Conservation (phyloP, 2,888 invertebrate genomes). For the Aspidiotus rigidus region DNA sequence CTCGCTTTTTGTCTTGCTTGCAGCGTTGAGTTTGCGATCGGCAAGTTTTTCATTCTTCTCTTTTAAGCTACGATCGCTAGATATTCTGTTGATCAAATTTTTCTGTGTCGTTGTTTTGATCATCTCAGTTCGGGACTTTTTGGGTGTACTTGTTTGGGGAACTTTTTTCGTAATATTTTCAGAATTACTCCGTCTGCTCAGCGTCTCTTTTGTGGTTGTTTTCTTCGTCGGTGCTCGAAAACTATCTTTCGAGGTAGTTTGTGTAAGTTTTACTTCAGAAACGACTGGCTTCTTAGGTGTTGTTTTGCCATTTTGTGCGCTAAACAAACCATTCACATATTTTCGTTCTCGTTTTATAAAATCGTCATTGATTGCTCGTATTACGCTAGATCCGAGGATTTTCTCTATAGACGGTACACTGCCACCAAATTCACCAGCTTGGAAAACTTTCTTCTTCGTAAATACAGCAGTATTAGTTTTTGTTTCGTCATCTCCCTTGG, state of each 20-base stretch:
- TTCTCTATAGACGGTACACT: slow-evolving; percentile 12
- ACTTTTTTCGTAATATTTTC: background rate
- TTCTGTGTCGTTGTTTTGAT: background rate
- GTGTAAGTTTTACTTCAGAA: background rate
- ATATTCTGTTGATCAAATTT: background rate
- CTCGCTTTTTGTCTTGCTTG: slow-evolving; percentile 7
- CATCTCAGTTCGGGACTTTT: background rate
- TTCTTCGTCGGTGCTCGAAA: too few species aligned
- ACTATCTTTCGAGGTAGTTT: background rate
- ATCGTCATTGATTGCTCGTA: background rate
- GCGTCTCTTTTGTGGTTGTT: background rate
- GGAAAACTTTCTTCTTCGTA: slow-evolving; percentile 11
- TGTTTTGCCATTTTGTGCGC: background rate
- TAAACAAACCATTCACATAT: background rate
- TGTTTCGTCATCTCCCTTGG: background rate
- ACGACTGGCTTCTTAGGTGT: background rate
- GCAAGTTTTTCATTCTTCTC: slow-evolving; percentile 1
- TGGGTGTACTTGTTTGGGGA: background rate
- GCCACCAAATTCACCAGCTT: slow-evolving; percentile 27
- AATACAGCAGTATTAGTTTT: background rate
- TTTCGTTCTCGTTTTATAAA: slow-evolving; percentile 1
- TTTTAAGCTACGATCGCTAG: slow-evolving; percentile 4
- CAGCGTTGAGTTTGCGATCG: background rate
- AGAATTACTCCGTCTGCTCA: background rate
- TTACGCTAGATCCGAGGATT: slow-evolving; percentile 6